These are phyloP conservation scores for Seira musarum DNA, from an alignment of 2,888 invertebrate genomes.

Conservation along the genomic window DNA sequence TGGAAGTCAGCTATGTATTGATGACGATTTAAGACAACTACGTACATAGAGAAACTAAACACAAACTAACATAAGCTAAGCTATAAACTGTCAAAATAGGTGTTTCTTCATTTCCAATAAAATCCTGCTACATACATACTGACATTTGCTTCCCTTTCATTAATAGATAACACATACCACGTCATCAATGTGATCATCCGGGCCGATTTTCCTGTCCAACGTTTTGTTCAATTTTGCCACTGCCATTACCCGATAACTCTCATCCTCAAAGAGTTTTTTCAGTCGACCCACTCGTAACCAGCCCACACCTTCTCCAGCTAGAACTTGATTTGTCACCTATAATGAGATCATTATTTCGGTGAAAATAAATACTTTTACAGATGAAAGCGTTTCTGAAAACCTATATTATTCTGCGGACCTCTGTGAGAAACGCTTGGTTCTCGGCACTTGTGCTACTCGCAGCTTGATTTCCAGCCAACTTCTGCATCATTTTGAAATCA, in stretches of 20 bases:
- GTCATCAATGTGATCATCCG: conserved; percentile 97
- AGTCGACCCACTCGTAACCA: conserved; percentile 95
- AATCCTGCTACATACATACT: no score
- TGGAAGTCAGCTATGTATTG: neutral
- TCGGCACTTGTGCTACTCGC: conserved; percentile 82
- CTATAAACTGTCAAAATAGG: no score
- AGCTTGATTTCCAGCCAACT: conserved; percentile 80
- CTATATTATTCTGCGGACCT: no score
- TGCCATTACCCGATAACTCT: conserved; percentile 96
- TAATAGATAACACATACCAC: conserved; percentile 82
- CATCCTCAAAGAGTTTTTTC: conserved; percentile 98
- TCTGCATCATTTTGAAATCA: conserved; percentile 73
- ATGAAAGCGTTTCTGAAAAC: neutral
- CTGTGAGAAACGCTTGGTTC: conserved; percentile 94
- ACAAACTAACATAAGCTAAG: no score
- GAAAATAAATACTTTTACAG: neutral
- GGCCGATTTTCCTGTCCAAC: conserved; percentile 91
- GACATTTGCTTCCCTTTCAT: no score
- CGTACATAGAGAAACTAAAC: no score
- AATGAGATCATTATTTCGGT: neutral
- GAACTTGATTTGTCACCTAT: conserved; percentile 84
- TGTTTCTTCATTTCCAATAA: no score
- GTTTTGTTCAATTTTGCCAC: conserved; percentile 96
- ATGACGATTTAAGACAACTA: neutral
- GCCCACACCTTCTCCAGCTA: conserved; percentile 95